These are phyloP conservation scores for Volucella bombylans DNA, from an alignment of 2,888 invertebrate species.

Conservation along the genomic window DNA sequence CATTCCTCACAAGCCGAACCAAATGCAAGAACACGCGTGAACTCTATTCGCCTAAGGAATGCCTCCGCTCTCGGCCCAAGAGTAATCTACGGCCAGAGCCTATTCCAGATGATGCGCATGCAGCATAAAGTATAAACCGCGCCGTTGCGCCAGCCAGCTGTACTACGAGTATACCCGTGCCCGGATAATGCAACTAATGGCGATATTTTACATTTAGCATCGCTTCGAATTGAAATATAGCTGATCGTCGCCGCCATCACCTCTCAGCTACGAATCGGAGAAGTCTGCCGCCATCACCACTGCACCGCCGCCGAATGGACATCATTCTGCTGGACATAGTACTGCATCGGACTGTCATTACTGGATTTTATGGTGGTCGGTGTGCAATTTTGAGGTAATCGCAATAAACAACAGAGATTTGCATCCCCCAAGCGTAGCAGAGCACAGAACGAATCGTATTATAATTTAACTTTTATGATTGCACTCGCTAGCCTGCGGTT, in stretches of 20 bases:
- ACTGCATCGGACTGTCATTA: slow-evolving; percentile 64
- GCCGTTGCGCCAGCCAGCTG: not conserved
- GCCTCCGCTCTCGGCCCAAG: not conserved
- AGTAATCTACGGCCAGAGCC: slow-evolving; percentile 35
- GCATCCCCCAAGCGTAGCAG: slow-evolving; percentile 65
- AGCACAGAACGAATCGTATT: slow-evolving; percentile 67
- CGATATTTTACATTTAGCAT: slow-evolving; percentile 74
- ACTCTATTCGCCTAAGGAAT: slow-evolving; percentile 41
- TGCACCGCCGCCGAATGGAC: not conserved
- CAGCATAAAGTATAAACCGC: no score
- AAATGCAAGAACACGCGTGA: slow-evolving; percentile 61
- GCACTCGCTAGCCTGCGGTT: slow-evolving; percentile 71
- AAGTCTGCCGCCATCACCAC: slow-evolving; percentile 9
- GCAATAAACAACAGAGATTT: slow-evolving; percentile 74
- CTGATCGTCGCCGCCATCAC: slow-evolving; percentile 68
- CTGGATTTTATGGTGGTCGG: slow-evolving; percentile 71
- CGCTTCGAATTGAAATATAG: slow-evolving; percentile 72
- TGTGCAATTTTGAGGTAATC: slow-evolving; percentile 73
- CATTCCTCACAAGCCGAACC: slow-evolving; percentile 23
- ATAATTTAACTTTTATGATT: slow-evolving; percentile 74
- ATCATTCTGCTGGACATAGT: not conserved
- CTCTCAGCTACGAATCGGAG: slow-evolving; percentile 39
- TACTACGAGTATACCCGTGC: slow-evolving; percentile 22
- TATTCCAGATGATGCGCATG: no score
- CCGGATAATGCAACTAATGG: slow-evolving; percentile 71